phyloP scores from a whole-genome alignment of 1,140 invertebrate genomes.

The Drosophila leontia region DNA sequence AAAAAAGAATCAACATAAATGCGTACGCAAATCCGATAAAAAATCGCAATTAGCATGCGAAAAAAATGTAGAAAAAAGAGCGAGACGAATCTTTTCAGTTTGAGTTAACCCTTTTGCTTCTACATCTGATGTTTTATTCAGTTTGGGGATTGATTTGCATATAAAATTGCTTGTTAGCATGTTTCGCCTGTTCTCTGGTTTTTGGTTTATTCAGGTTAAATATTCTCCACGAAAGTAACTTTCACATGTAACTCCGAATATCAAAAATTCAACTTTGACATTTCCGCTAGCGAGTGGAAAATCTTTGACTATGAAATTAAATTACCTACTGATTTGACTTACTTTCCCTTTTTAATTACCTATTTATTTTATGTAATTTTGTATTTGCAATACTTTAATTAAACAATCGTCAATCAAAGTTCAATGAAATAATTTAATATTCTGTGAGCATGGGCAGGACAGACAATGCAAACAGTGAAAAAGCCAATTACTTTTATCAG shows the following conservation, averaged over 20 bases:
- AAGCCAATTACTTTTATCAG: conserved; percentile 46
- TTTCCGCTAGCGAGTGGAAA: conserved; percentile 46
- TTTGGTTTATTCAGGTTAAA: conserved; percentile 39
- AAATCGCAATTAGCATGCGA: conserved; percentile 56
- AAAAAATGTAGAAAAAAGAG: conserved; percentile 38
- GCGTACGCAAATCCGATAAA: conserved; percentile 36
- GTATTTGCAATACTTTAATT: background rate
- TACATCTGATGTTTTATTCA: conserved; percentile 72
- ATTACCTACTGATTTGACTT: too few relatives aligned
- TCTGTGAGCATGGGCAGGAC: background rate
- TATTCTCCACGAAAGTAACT: conserved; percentile 41
- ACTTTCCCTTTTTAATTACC: background rate
- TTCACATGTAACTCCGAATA: conserved; percentile 42
- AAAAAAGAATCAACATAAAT: conserved; percentile 29
- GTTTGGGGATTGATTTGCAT: conserved; percentile 63
- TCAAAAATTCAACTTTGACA: conserved; percentile 61
- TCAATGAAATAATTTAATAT: conserved; percentile 14
- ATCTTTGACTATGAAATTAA: conserved; percentile 40
- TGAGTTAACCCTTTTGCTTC: conserved; percentile 5
- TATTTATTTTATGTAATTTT: background rate
- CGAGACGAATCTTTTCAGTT: conserved; percentile 31
- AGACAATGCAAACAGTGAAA: conserved; percentile 34
- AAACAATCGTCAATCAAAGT: background rate
- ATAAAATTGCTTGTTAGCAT: conserved; percentile 72
- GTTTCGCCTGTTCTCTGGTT: conserved; percentile 37